Percentiles rank a stretch among this genome's conserved stretches.
Evolutionary conservation across 2,113 vertebrate genomes (phyloP).

Genomic region (Crotalus helleri): DNA sequence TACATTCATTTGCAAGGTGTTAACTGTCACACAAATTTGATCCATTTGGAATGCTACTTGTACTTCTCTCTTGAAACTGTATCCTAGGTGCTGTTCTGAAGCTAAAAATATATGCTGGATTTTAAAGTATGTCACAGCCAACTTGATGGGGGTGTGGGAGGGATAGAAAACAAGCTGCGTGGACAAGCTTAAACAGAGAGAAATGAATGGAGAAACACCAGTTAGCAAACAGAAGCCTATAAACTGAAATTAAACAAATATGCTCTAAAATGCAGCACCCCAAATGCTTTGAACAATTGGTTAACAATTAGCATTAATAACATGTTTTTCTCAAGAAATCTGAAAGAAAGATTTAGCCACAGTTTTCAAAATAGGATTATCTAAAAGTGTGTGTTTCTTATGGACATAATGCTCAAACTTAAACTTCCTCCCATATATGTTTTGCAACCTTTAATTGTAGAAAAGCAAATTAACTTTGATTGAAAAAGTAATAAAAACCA

Average conservation of each 20-base stretch:
- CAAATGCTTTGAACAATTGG: not conserved
- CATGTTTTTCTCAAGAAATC: not conserved
- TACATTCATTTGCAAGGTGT: conserved; percentile 28
- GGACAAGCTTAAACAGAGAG: not conserved
- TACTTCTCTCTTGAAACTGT: conserved; percentile 35
- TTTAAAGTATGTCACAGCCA: not conserved
- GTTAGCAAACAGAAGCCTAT: not conserved
- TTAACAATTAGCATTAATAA: not conserved
- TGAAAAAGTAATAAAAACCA: not conserved
- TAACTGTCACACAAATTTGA: conserved; percentile 30
- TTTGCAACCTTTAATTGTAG: not conserved
- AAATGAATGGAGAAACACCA: not conserved
- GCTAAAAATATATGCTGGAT: conserved; percentile 51
- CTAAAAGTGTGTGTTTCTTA: not conserved
- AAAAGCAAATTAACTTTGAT: not conserved
- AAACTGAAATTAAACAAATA: not conserved
- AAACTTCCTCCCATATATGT: not conserved
- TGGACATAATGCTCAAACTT: not conserved
- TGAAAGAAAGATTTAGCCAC: not conserved
- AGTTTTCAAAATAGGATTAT: not conserved
- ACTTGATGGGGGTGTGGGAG: conserved; percentile 4
- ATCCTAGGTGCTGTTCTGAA: conserved; percentile 8
- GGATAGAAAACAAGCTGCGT: not conserved
- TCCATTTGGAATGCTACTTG: conserved; percentile 10
- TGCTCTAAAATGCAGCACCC: not conserved